Conservation (phyloP, 2,888 invertebrate genomes). For the Tenodera sinensis region DNA sequence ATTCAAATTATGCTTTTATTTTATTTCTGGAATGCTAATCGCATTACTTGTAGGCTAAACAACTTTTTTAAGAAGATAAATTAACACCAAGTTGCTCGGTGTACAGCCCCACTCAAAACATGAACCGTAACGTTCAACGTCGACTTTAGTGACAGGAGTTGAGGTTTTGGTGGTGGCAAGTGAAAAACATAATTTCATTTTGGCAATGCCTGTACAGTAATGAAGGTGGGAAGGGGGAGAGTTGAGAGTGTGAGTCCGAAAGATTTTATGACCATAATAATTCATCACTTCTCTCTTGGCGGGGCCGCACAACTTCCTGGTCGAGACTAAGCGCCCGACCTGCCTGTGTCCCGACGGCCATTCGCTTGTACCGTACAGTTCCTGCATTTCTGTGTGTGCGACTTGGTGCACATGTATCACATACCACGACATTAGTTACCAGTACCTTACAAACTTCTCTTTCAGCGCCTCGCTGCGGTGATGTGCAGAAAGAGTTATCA, state of each 20-base stretch:
- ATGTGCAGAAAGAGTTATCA: neutral
- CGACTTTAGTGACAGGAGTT: neutral
- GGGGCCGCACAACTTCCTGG: slow-evolving; percentile 17
- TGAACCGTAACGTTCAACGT: neutral
- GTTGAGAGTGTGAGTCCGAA: slow-evolving; percentile 20
- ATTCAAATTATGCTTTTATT: too few species aligned
- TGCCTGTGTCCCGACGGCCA: neutral
- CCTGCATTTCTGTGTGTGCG: neutral
- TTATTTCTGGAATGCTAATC: too few species aligned
- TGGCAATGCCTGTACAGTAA: slow-evolving; percentile 13
- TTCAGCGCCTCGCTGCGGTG: neutral
- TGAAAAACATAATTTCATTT: slow-evolving; percentile 12
- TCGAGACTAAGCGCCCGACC: neutral
- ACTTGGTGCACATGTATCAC: neutral
- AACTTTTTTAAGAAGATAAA: too few species aligned
- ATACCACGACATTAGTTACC: neutral
- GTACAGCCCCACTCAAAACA: neutral
- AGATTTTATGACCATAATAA: slow-evolving; percentile 26
- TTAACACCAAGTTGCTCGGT: neutral
- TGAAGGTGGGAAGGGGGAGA: slow-evolving; percentile 8
- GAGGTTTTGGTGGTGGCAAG: neutral
- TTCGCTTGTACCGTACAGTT: neutral
- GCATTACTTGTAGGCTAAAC: too few species aligned
- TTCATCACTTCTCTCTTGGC: slow-evolving; percentile 21
- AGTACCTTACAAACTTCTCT: neutral